phyloP scores from a whole-genome alignment of 2,888 invertebrate genomes.

The Colletes collaris region DNA sequence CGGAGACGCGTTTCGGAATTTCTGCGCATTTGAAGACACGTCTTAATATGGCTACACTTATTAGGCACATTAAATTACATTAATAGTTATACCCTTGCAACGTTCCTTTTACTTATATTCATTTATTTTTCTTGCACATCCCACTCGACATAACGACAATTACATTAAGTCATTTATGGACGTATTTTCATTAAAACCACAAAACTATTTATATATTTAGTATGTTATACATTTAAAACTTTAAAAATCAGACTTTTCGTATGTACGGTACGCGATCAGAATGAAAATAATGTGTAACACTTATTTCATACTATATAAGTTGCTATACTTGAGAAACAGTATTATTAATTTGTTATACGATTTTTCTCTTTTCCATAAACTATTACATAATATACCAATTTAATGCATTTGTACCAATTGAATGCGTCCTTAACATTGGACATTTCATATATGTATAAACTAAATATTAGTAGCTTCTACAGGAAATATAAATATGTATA shows the following conservation, averaged over 20 bases:
- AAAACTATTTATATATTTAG: background rate
- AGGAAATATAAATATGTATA: constrained; percentile 24
- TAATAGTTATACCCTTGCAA: background rate
- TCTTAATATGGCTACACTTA: constrained; percentile 28
- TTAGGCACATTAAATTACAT: constrained; percentile 17
- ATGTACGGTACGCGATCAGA: background rate
- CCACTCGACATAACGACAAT: constrained; percentile 2
- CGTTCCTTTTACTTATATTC: background rate
- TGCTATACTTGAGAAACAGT: too few species aligned
- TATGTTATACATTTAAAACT: background rate
- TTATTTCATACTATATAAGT: background rate
- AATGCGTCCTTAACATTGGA: background rate
- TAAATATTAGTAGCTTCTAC: constrained; percentile 6
- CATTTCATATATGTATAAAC: background rate
- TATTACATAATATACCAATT: background rate
- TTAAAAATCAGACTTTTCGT: background rate
- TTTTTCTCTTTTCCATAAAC: too few species aligned
- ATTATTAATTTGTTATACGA: too few species aligned
- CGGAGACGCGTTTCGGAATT: constrained; percentile 46
- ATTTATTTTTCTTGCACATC: background rate
- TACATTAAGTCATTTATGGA: background rate
- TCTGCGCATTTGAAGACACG: constrained; percentile 49
- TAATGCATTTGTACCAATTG: background rate
- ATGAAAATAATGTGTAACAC: background rate
- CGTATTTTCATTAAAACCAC: background rate